Percentiles rank a stretch among this genome's conserved stretches.
These are phyloP conservation scores for Hirtodrosophila cameraria DNA, from an alignment of 2,888 invertebrate genomes.

Conservation along the genomic window DNA sequence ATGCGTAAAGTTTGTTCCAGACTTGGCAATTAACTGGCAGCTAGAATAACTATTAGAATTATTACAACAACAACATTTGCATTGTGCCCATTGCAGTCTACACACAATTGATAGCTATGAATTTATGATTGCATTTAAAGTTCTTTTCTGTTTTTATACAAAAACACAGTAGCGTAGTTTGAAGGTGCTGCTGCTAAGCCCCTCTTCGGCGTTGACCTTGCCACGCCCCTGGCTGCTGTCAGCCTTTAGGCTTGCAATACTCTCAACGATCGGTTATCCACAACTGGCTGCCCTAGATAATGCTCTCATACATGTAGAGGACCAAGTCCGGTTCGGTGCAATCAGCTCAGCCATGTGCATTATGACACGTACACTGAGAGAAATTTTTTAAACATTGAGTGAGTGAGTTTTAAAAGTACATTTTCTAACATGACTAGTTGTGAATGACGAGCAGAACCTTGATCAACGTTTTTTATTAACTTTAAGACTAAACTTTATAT, in stretches of 20 bases:
- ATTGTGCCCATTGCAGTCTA: slow-evolving; percentile 43
- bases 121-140: slow-evolving; percentile 56
- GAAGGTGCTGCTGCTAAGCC: not conserved
- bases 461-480: no score
- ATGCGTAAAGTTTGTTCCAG: slow-evolving; percentile 34
- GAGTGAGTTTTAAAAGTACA: no score
- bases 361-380: slow-evolving; percentile 26
- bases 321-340: slow-evolving; percentile 50
- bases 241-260: slow-evolving; percentile 19
- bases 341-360: slow-evolving; percentile 14
- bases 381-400: not conserved
- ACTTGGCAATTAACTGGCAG: slow-evolving; percentile 61
- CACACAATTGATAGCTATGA: slow-evolving; percentile 46
- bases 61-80: slow-evolving; percentile 50
- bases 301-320: slow-evolving; percentile 1
- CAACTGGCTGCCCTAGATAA: slow-evolving; percentile 65
- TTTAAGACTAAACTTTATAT: no score
- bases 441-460: no score
- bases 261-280: slow-evolving; percentile 39
- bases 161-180: slow-evolving; percentile 28
- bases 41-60: slow-evolving; percentile 42
- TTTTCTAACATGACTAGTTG: no score
- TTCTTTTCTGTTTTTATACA: no score
- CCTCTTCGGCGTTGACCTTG: slow-evolving; percentile 39
- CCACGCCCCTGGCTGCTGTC: slow-evolving; percentile 28